Evolutionary conservation across 2,113 vertebrate genomes (phyloP), one percentile per base, ranked within the genome.

Genomic region (Seriola rivoliana): DNA sequence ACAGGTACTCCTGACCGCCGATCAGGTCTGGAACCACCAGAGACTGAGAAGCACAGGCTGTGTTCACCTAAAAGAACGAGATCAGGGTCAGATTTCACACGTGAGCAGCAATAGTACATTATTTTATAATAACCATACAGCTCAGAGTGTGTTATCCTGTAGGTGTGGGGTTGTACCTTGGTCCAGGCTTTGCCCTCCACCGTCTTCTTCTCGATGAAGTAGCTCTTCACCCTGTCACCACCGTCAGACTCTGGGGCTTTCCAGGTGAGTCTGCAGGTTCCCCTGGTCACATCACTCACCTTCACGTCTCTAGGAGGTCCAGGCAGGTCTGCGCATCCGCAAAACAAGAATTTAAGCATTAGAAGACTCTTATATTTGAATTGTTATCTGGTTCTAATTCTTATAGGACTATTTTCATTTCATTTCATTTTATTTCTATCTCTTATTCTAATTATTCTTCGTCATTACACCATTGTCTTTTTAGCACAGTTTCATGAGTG

Each of bases 111-210:
- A 29, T 21, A 10, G 38, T 1, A 13, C 8, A 0, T 11, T 42
- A 36, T 5, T 10, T 5, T 42, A 17, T 23, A 10, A 19, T 21
- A 17, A 4, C 1, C 25, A 17, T 0, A 4, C 17, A 12, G 32
- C 36, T 2, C 5, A 4, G 14, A 21, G 25, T 17, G 0, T 25
- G 4, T 36, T 16, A 1, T 46, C 17, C 38, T 46, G 29, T 10
- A 17, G 21, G n/a, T 65, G 14, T n/a, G n/a, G 21, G 10, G 10
- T 14, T 3, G 3, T 59, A 99, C 98, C 94, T 97, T 99, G 16
- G 97, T 98, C 98, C 98, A 99, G 78, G 98, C 97, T 91, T 98
- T 99, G 72, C 97, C 97, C 75, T 95, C 93, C 68, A 97, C 96
- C 0, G 96, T 97, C 90, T 96, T 99, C 92, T 97, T 98, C 92